Evolutionary conservation across 2,888 invertebrate species (phyloP).

Genomic region (Colletes collaris): DNA sequence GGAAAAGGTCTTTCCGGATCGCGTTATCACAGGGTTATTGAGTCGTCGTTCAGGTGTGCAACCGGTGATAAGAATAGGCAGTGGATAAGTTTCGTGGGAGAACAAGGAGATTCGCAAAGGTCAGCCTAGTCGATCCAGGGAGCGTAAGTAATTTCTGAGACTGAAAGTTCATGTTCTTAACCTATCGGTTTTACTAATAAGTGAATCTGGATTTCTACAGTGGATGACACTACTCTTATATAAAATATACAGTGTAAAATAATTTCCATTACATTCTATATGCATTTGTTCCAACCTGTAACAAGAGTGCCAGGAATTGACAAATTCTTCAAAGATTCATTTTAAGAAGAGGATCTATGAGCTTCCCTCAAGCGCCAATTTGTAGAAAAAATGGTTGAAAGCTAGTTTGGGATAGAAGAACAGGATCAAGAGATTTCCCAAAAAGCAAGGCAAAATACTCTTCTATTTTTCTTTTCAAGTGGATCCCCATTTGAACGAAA

Average conservation of each 20-base stretch:
- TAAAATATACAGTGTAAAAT: too few species aligned
- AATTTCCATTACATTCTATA: too few species aligned
- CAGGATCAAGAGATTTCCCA: not conserved
- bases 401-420: too few species aligned
- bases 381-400: too few species aligned
- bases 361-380: too few species aligned
- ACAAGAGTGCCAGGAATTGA: too few species aligned
- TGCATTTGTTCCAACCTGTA: too few species aligned
- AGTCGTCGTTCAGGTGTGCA: slow-evolving; percentile 25
- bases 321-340: too few species aligned
- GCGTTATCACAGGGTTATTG: slow-evolving; percentile 43
- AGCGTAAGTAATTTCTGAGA: not conserved
- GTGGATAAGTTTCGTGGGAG: not conserved
- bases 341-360: too few species aligned
- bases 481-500: not conserved
- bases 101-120: slow-evolving; percentile 16
- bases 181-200: too few species aligned
- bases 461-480: not conserved
- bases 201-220: too few species aligned
- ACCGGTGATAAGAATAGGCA: slow-evolving; percentile 14
- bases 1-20: slow-evolving; percentile 19
- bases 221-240: too few species aligned
- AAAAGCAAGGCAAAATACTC: not conserved
- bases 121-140: not conserved
- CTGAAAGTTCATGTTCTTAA: not conserved